These are phyloP conservation scores for Sebastes matsubarae DNA, from an alignment of 2,797 vertebrate species.

Conservation along the genomic window DNA sequence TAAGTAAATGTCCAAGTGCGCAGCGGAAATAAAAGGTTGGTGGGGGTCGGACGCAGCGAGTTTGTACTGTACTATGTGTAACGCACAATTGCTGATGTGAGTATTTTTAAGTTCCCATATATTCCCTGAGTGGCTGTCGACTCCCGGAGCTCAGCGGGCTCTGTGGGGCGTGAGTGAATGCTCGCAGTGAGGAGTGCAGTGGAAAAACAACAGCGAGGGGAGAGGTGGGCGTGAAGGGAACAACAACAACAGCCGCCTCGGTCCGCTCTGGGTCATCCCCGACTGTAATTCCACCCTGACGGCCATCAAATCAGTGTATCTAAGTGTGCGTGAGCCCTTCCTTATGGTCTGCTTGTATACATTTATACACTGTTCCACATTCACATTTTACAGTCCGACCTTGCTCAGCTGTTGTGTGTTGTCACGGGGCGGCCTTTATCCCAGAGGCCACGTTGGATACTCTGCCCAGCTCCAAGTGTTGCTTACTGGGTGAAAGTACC, in stretches of 20 bases:
- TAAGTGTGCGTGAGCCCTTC: background rate
- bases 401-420: conserved; percentile 76
- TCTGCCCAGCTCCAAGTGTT: conserved; percentile 38
- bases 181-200: conserved; percentile 35
- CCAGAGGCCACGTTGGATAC: conserved; percentile 18
- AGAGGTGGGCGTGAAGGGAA: conserved; percentile 30
- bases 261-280: conserved; percentile 7
- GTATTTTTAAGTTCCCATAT: conserved; percentile 78
- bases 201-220: conserved; percentile 58
- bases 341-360: conserved; percentile 1
- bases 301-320: conserved; percentile 17
- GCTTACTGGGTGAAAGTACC: conserved; percentile 48
- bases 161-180: conserved; percentile 70
- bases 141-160: conserved; percentile 64
- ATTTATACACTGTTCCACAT: conserved; percentile 24
- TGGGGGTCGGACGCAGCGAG: conserved; percentile 26
- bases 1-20: conserved; percentile 56
- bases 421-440: conserved; percentile 47
- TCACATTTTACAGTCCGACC: conserved; percentile 56
- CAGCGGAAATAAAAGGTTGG: conserved; percentile 64
- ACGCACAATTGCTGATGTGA: conserved; percentile 69
- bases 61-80: conserved; percentile 51
- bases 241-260: conserved; percentile 5
- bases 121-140: conserved; percentile 73
- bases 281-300: conserved; percentile 44